A percentile compares a stretch with the other conserved stretches of the same genome.
Conservation (phyloP, 2,888 invertebrate species). For the Euplagia quadripunctaria region DNA sequence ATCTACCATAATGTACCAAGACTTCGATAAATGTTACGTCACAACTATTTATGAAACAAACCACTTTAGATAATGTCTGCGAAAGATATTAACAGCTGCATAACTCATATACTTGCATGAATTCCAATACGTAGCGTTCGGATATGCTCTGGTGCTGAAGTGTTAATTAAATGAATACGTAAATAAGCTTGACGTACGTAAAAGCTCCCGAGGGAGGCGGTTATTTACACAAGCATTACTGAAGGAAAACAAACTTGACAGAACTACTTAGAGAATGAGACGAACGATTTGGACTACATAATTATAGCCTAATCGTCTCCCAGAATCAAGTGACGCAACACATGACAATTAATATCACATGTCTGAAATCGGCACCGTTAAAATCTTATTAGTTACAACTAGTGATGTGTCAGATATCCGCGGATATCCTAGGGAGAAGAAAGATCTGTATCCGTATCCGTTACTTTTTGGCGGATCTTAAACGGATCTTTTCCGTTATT, state of each 20-base stretch:
- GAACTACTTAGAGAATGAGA: conserved; percentile 62
- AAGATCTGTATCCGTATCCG: too few relatives aligned
- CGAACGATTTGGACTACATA: conserved; percentile 39
- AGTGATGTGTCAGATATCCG: too few relatives aligned
- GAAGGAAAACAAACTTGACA: conserved; percentile 75
- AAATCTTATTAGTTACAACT: conserved; percentile 57
- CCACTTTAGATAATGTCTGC: conserved; percentile 61
- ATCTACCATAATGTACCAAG: conserved; percentile 64
- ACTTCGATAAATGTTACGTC: conserved; percentile 50
- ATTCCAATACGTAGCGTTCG: conserved; percentile 52
- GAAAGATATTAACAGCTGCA: conserved; percentile 56
- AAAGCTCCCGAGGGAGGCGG: conserved; percentile 59
- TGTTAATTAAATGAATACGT: conserved; percentile 75
- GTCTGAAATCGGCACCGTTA: conserved; percentile 50
- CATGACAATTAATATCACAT: conserved; percentile 66
- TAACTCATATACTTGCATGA: conserved; percentile 48
- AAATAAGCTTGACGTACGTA: conserved; percentile 67
- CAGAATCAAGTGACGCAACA: conserved; percentile 57
- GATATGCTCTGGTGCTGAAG: conserved; percentile 63
- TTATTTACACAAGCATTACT: conserved; percentile 79
- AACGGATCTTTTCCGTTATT: too few relatives aligned
- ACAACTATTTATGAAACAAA: conserved; percentile 54
- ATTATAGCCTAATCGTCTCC: conserved; percentile 42
- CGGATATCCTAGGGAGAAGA: too few relatives aligned
- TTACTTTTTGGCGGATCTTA: too few relatives aligned